These are phyloP conservation scores for Mionectes olivaceus DNA, from an alignment of 2,797 vertebrate genomes.

Conservation along the genomic window DNA sequence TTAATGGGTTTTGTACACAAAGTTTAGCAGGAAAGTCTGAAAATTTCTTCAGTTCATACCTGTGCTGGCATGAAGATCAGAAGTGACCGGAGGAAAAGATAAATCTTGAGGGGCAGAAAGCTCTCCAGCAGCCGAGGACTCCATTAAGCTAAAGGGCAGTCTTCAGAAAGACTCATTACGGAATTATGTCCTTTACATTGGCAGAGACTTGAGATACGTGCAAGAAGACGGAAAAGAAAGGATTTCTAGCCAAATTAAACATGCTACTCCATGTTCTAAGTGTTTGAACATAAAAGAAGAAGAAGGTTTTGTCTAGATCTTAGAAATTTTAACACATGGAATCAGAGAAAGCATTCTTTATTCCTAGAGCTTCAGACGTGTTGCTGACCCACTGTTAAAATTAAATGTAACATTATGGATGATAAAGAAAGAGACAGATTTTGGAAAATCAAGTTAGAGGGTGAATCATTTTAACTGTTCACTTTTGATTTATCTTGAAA, in stretches of 20 bases:
- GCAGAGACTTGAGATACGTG: background rate
- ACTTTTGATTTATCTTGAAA: background rate
- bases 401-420: background rate
- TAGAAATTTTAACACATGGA: background rate
- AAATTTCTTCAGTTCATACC: conserved; percentile 9
- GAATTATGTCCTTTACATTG: background rate
- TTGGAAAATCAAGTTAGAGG: background rate
- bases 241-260: background rate
- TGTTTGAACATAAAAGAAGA: background rate
- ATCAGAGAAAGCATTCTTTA: background rate
- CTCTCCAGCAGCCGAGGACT: background rate
- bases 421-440: background rate
- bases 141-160: background rate
- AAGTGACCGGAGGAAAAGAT: background rate
- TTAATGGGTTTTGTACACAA: background rate
- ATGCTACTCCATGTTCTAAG: background rate
- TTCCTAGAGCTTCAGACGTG: background rate
- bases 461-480: background rate
- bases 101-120: background rate
- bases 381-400: background rate
- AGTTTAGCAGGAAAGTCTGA: background rate
- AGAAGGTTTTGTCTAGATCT: background rate
- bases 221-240: background rate
- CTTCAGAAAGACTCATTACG: background rate
- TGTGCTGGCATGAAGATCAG: background rate